Conservation (phyloP, 1,140 invertebrate species). For the Dinoponera quadriceps region DNA sequence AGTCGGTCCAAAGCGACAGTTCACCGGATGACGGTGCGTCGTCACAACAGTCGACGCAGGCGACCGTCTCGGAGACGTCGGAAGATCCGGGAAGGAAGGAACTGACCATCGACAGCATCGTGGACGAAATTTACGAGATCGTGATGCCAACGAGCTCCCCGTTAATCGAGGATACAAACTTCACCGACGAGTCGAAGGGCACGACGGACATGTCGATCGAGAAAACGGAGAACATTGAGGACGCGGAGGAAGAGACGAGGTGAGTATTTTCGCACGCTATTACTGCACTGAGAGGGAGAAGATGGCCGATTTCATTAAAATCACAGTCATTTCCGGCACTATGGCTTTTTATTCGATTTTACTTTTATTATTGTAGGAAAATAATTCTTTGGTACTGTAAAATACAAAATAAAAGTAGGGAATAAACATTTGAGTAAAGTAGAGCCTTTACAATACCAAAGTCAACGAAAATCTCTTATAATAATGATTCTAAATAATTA, state of each 20-base stretch:
- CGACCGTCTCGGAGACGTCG: not conserved
- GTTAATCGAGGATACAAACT: constrained; percentile 64
- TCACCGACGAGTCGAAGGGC: constrained; percentile 26
- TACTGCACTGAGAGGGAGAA: no score
- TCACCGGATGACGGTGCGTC: not conserved
- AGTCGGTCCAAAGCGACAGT: not conserved
- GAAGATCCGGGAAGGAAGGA: constrained; percentile 56
- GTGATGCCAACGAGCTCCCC: constrained; percentile 68
- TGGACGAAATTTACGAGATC: constrained; percentile 75
- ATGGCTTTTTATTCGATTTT: no score
- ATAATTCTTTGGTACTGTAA: no score
- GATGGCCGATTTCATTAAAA: no score
- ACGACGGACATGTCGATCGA: not conserved
- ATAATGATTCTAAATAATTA: no score
- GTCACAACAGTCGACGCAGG: constrained; percentile 10
- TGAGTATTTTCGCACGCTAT: no score
- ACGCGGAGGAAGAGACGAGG: constrained; percentile 79
- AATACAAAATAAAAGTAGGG: no score
- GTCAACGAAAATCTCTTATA: no score
- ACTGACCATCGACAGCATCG: constrained; percentile 77
- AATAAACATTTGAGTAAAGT: no score
- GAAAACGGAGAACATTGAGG: constrained; percentile 65
- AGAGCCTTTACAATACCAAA: no score
- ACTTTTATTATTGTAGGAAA: no score
- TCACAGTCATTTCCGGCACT: no score